Evolutionary conservation across 1,140 invertebrate genomes (phyloP).

Genomic region (Musca domestica): DNA sequence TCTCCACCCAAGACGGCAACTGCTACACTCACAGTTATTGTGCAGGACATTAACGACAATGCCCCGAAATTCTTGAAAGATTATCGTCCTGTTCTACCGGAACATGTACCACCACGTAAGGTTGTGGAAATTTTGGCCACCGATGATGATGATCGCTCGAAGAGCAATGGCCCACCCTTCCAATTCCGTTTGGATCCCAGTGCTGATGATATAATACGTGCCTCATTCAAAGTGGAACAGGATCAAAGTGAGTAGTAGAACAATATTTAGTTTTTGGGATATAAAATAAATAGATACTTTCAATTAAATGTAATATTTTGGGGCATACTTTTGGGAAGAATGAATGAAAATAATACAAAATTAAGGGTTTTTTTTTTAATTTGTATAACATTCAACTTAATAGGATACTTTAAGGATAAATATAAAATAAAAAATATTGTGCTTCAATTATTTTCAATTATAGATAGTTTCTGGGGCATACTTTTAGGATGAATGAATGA

Average conservation of each 20-base stretch:
- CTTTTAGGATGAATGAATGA: no score
- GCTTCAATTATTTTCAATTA: no score
- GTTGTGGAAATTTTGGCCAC: slow-evolving; percentile 91
- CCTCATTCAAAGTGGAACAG: slow-evolving; percentile 92
- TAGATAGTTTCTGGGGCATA: no score
- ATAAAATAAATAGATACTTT: no score
- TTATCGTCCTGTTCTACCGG: slow-evolving; percentile 87
- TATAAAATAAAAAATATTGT: no score
- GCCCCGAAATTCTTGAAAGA: slow-evolving; percentile 87
- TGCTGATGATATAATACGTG: slow-evolving; percentile 86
- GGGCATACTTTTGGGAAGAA: no score
- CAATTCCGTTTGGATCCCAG: slow-evolving; percentile 89
- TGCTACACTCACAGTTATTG: slow-evolving; percentile 90
- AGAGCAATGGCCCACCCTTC: slow-evolving; percentile 92
- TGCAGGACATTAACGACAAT: slow-evolving; percentile 96
- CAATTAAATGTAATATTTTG: no score
- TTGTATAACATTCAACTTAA: no score
- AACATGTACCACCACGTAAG: slow-evolving; percentile 84
- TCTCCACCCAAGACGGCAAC: slow-evolving; percentile 92
- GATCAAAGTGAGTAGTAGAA: slow-evolving; percentile 74
- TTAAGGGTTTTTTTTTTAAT: no score
- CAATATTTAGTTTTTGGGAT: no score
- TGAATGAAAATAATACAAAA: no score
- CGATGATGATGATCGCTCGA: slow-evolving; percentile 91
- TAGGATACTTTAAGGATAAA: no score